phyloP scores from a whole-genome alignment of 1,140 invertebrate species.

The Bombyx mori region DNA sequence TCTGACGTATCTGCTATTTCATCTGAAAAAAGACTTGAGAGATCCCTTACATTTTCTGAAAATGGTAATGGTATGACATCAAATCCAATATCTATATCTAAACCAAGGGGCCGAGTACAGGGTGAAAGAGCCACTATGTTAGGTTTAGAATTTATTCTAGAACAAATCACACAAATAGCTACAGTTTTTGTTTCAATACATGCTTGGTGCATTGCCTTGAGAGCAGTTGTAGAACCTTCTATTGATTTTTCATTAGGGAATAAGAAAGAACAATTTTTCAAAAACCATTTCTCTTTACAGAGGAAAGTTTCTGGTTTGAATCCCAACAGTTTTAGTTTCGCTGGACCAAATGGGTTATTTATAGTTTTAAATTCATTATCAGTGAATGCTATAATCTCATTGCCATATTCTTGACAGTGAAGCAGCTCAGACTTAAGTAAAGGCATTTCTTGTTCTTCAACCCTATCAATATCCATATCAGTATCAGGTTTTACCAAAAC shows the following conservation, averaged over 20 bases:
- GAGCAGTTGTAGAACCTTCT: constrained; percentile 54
- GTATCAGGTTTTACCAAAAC: constrained; percentile 16
- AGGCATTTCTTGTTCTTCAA: constrained; percentile 33
- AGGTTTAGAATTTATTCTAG: constrained; percentile 49
- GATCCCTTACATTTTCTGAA: constrained; percentile 48
- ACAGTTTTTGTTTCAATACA: constrained; percentile 43
- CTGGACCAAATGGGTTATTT: constrained; percentile 54
- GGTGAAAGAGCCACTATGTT: constrained; percentile 48
- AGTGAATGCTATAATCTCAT: constrained; percentile 48
- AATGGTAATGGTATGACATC: constrained; percentile 56
- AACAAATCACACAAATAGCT: constrained; percentile 50
- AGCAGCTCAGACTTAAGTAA: constrained; percentile 49
- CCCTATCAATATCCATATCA: constrained; percentile 22
- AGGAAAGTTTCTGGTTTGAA: constrained; percentile 48
- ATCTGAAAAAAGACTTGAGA: constrained; percentile 33
- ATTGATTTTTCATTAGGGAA: constrained; percentile 54
- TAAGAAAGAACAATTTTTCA: constrained; percentile 51
- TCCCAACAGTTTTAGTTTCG: constrained; percentile 53
- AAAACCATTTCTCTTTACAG: constrained; percentile 58
- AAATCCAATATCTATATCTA: constrained; percentile 54
- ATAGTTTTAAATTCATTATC: constrained; percentile 46
- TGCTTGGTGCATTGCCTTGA: constrained; percentile 54
- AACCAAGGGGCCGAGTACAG: constrained; percentile 33
- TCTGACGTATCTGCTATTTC: constrained; percentile 18
- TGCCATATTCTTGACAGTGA: constrained; percentile 46